These are phyloP conservation scores for Ditylenchus dipsaci DNA, from an alignment of 1,140 invertebrate genomes.

Conservation along the genomic window DNA sequence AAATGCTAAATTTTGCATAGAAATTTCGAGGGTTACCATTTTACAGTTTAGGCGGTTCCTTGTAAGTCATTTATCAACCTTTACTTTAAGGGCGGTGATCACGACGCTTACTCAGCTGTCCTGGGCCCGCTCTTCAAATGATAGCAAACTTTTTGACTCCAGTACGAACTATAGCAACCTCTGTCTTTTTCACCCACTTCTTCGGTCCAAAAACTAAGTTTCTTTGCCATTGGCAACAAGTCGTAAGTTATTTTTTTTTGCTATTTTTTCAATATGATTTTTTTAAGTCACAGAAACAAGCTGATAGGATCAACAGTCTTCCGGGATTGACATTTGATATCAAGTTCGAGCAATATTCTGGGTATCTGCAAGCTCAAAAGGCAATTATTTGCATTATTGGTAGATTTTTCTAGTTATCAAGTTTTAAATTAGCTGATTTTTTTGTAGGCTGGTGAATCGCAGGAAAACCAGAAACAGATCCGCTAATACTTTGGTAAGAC, in stretches of 20 bases:
- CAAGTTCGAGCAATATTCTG: conserved; percentile 42
- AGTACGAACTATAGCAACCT: not conserved
- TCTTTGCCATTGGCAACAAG: not conserved
- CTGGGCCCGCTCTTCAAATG: not conserved
- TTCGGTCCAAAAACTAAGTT: not conserved
- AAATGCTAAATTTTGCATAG: no score
- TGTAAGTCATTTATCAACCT: no score
- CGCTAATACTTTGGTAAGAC: conserved; percentile 61
- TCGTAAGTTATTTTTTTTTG: not conserved
- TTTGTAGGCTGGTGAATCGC: conserved; percentile 62
- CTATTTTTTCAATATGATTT: not conserved
- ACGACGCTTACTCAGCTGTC: not conserved
- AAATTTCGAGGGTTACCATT: no score
- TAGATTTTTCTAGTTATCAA: not conserved
- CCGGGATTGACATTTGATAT: conserved; percentile 36
- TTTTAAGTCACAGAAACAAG: not conserved
- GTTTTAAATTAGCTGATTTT: not conserved
- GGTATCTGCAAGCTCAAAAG: conserved; percentile 36
- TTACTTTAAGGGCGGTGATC: not conserved
- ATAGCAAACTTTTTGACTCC: not conserved
- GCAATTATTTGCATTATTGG: conserved; percentile 42
- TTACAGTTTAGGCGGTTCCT: no score
- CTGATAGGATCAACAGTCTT: conserved; percentile 17
- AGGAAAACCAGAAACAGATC: conserved; percentile 60
- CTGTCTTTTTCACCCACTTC: not conserved